Percentiles rank a stretch among this genome's conserved stretches.
phyloP scores from a whole-genome alignment of 2,113 vertebrate species.

The Hemicordylus capensis region DNA sequence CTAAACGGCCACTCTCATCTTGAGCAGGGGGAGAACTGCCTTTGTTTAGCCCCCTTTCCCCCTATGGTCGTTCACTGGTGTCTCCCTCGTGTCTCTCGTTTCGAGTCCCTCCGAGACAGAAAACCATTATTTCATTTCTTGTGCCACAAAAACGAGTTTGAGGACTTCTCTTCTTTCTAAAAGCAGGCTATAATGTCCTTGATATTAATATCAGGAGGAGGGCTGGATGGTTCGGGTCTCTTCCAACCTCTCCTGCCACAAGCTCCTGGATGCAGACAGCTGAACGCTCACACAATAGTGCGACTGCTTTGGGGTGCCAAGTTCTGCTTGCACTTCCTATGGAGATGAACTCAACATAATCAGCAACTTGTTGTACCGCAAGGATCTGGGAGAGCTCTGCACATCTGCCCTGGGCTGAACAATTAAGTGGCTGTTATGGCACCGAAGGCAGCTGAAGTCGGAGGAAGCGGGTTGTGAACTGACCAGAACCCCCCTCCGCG shows the following conservation, averaged over 20 bases:
- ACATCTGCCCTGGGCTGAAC: slow-evolving; percentile 71
- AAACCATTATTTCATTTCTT: no score
- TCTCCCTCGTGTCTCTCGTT: no score
- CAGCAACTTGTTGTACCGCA: slow-evolving; percentile 54
- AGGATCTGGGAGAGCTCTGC: slow-evolving; percentile 49
- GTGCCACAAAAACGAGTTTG: no score
- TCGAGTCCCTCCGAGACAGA: no score
- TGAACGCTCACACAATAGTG: slow-evolving; percentile 37
- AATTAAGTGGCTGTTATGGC: slow-evolving; percentile 66
- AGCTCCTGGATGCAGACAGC: slow-evolving; percentile 37
- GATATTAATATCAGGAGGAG: no score
- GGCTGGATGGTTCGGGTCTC: not conserved
- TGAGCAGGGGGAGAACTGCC: no score
- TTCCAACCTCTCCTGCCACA: not conserved
- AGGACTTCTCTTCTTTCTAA: no score
- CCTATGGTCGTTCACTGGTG: no score
- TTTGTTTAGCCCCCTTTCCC: no score
- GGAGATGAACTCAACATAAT: slow-evolving; percentile 55
- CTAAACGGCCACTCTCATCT: no score
- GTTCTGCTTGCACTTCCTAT: slow-evolving; percentile 51
- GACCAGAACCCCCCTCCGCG: slow-evolving; percentile 35
- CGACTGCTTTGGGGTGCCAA: slow-evolving; percentile 35
- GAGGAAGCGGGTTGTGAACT: slow-evolving; percentile 22
- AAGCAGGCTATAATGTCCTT: no score
- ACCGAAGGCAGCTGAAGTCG: slow-evolving; percentile 58